Base-by-base conservation (phyloP, 2,888 invertebrate genomes). In the Eilema sororculum region DNA sequence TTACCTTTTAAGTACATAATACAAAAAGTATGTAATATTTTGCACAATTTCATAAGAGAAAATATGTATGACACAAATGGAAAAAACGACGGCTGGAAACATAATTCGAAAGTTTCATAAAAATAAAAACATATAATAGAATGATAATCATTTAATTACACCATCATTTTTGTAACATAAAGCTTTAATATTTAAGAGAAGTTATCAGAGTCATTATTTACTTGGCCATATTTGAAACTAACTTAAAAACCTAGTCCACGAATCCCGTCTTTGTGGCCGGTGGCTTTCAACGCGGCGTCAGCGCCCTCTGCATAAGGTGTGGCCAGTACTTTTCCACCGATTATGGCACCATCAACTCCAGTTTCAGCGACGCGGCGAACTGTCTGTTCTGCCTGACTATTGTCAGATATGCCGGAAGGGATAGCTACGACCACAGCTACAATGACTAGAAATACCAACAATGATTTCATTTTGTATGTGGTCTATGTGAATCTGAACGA, bases 361-460 rank as follows among this genome's bases (percentile, higher is more conserved):
- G 67, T 69, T 10, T 88, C 89, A 13, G 87, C 89, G 16, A 91
- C 87, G n/a, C 92, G 84, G 5, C 91, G 87, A 83, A 91, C 76
- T 46, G 28, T 0, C 20, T 12, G 33, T 20, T 4, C 82, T 81
- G 0, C 85, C 85, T 13, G 83, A 79, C 0, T 76, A 67, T 1
- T 73, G 82, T 84, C 81, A 9, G 75, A 73, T 46, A 85, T 84
- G 4, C 84, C 86, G 8, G 89, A 46, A 58, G 87, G 88, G n/a
- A 88, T 87, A 6, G 86, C 89, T 30, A 81, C 75, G 3, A 87
- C 87, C 66, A 86, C 86, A 24, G 89, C 90, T 65, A 92, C 78
- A 64, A 90, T 82, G 82, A 89, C 89, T 80, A 90, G 87, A 80
- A 94, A 91, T 90, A 94, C 93, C 91, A 94, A 90, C 91, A 94